Evolutionary conservation across 2,888 invertebrate species (phyloP), one percentile per base, ranked within the genome.

Genomic region (Helobdella robusta): DNA sequence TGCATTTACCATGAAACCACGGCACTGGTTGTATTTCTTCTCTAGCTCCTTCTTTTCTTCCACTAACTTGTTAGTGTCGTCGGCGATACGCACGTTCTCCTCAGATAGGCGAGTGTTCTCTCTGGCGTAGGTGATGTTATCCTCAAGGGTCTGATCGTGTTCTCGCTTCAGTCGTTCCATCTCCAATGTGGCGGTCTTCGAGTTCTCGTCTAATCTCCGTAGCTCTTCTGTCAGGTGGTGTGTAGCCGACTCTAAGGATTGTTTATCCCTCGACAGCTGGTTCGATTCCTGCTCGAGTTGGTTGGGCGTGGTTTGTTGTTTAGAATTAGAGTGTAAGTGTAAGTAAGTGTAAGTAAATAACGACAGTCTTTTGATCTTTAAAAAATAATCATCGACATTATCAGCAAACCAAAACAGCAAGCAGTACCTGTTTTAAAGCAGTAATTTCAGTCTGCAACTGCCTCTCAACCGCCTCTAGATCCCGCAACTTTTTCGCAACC

Each of bases 21-120:
- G 59, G 8, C 54, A 48, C 50, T 61, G 36, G 23, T 8, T 34
- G 20, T 44, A 34, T 28, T 56, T 44, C 46, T 44, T 50, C 32
- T 66, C 54, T 30, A 60, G 48, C 25, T 66, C 54, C 34, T 54
- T 66, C 59, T 56, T 56, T 23, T 64, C 50, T 56, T 54, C 61
- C n/a, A 28, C n/a, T 6, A 36, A 15, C 28, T 65, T 59, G 4
- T 28, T n/a, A n/a, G 18, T 20, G 25, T 58, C 48, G 1, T 35
- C 44, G 8, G 20, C 28, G 11, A 59, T 36, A 44, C 18, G 25
- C 34, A 6, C 18, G n/a, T 58, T 65, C n/a, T 65, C 65, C 28
- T 58, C 50, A 28, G 28, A 36, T 18, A 65, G n/a, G 18, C 28
- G 59, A 15, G 20, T 59, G 5, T 58, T 58, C 20, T 67, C 67